phyloP scores from a whole-genome alignment of 2,113 vertebrate genomes.

The Sylvietta virens region DNA sequence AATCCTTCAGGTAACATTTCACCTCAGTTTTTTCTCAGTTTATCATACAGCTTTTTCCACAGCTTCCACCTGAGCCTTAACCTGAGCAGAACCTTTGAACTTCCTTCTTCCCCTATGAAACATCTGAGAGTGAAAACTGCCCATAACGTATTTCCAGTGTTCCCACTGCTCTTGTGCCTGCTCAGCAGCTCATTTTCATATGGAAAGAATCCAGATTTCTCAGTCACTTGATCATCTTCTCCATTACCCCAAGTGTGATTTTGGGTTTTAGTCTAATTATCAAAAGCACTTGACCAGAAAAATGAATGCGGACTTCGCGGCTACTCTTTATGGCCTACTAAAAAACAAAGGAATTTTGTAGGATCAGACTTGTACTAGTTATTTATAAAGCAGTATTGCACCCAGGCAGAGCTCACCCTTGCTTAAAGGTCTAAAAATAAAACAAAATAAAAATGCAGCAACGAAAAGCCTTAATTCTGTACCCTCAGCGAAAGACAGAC shows the following conservation, averaged over 20 bases:
- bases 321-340: background rate
- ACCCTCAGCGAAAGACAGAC: background rate
- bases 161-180: background rate
- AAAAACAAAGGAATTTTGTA: background rate
- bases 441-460: background rate
- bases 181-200: background rate
- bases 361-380: background rate
- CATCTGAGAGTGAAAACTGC: background rate
- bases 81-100: background rate
- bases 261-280: background rate
- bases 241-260: background rate
- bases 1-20: background rate
- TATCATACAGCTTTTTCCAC: background rate
- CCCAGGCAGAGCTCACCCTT: background rate
- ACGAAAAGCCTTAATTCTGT: background rate
- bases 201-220: background rate
- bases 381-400: background rate
- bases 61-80: background rate
- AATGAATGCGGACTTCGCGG: background rate
- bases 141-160: fast-evolving
- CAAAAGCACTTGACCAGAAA: background rate
- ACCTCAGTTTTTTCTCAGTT: background rate
- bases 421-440: background rate
- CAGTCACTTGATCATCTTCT: background rate
- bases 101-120: background rate